phyloP scores from a whole-genome alignment of 2,797 vertebrate genomes.

The Hyperoplus lanceolatus region DNA sequence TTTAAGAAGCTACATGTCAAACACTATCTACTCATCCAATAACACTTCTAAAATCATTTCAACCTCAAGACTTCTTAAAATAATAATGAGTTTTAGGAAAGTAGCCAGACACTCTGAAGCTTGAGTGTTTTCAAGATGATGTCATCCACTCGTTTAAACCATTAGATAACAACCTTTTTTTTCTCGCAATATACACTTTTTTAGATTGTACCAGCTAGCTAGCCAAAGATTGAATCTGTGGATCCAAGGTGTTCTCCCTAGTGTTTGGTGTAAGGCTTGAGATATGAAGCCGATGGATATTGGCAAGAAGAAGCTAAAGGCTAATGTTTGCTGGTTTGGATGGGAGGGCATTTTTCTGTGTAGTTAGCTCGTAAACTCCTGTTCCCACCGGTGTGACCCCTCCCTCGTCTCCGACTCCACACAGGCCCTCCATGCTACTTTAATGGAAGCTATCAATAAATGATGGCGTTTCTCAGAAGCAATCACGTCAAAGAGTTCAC shows the following conservation, averaged over 20 bases:
- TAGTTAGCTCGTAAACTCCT: constrained; percentile 51
- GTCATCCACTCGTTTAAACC: constrained; percentile 11
- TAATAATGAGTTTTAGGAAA: constrained; percentile 11
- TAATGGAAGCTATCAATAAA: constrained; percentile 91
- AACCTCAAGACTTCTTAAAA: neutral
- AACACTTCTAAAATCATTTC: neutral
- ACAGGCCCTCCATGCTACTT: constrained; percentile 79
- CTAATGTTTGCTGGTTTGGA: constrained; percentile 26
- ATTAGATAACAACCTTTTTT: constrained; percentile 12
- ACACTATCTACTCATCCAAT: neutral
- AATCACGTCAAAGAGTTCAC: constrained; percentile 88
- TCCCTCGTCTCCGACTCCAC: constrained; percentile 61
- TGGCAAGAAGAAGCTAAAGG: constrained; percentile 31
- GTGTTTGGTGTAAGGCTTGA: neutral
- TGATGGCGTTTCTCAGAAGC: constrained; percentile 88
- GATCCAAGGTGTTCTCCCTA: constrained; percentile 23
- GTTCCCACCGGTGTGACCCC: constrained; percentile 52
- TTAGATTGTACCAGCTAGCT: neutral
- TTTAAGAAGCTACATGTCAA: neutral
- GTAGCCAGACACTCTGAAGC: constrained; percentile 5
- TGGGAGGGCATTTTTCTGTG: constrained; percentile 53
- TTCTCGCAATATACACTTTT: too few relatives aligned
- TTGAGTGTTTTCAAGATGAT: constrained; percentile 10
- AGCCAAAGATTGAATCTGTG: constrained; percentile 23
- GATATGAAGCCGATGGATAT: constrained; percentile 24